These are phyloP conservation scores for Venturia canescens DNA, from an alignment of 1,140 invertebrate species.

Conservation along the genomic window DNA sequence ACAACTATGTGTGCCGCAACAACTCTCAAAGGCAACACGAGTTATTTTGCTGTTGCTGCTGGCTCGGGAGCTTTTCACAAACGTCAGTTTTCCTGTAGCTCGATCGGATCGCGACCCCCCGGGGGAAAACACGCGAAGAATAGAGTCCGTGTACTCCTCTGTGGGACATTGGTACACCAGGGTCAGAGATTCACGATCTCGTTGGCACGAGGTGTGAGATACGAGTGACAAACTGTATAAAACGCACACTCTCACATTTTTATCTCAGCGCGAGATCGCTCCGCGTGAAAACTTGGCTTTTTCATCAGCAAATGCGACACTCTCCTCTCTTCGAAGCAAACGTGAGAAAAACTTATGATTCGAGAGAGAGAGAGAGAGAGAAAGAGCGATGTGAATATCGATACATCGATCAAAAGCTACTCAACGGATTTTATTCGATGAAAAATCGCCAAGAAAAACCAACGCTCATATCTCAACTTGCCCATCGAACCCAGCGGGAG, in stretches of 20 bases:
- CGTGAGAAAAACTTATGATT: neutral
- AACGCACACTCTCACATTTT: neutral
- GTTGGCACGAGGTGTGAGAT: constrained; percentile 9
- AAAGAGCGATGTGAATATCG: neutral
- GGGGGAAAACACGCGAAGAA: constrained; percentile 26
- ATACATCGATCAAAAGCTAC: neutral
- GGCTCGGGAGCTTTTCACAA: constrained; percentile 26
- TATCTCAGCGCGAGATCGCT: constrained; percentile 27
- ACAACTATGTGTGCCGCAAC: constrained; percentile 26
- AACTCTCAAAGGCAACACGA: constrained; percentile 32
- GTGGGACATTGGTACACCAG: constrained; percentile 37
- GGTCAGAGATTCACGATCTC: constrained; percentile 38
- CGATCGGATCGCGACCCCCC: constrained; percentile 13
- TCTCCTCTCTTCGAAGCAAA: neutral
- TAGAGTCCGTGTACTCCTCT: neutral
- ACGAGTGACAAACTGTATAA: neutral
- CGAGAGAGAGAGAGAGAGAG: constrained; percentile 19
- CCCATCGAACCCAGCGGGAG: constrained; percentile 21
- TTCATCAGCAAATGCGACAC: constrained; percentile 26
- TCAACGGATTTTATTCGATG: neutral
- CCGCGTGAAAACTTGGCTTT: constrained; percentile 23
- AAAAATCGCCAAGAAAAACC: neutral
- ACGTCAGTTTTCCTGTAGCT: constrained; percentile 14
- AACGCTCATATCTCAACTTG: constrained; percentile 33
- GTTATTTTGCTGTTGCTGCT: neutral